Evolutionary conservation across 2,113 vertebrate genomes (phyloP), one percentile per base, ranked within the genome.

Genomic region (Otus sunia): DNA sequence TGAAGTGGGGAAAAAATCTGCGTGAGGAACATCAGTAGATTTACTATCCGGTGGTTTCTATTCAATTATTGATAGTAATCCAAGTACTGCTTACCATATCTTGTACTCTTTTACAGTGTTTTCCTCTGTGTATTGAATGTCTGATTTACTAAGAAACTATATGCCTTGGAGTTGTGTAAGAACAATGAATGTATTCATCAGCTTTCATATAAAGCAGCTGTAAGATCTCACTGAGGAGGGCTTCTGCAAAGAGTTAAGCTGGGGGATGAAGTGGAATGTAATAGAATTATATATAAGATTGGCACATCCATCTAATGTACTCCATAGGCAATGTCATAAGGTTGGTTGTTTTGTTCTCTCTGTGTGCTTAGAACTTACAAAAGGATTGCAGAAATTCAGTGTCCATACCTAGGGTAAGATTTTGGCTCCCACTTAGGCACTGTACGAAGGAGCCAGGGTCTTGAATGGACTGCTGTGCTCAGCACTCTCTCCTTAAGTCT

Each of bases 31-130:
- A 90, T 64, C 56, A 56, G 77, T 73, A 94, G 73, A 49, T 90
- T 88, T 78, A 72, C 66, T 91, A 45, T 60, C 90, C 77, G 49
- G 0, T 90, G 73, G 11, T 56, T 90, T 88, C 77, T 93, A 10
- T 72, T 96, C 79, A 88, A 93, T 94, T 96, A 96, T 94, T 94
- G 84, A 93, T 96, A 92, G 36, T 41, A 88, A 93, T 75, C 58
- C 87, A 88, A 88, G 66, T 64, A n/a, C 29, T 86, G 58, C 74
- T 90, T 90, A 52, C 84, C 86, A 66, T 68, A 72, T 90, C 74
- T 94, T 91, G 69, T 87, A 85, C 73, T 90, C 17, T 90, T 82
- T 94, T 64, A 52, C 66, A 75, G 43, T 56, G 53, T 90, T 94
- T 79, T 82, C 93, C 85, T 95, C 90, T 91, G 90, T 88, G 90